phyloP scores from a whole-genome alignment of 2,888 invertebrate species.

The Acrocyrtus sp. region DNA sequence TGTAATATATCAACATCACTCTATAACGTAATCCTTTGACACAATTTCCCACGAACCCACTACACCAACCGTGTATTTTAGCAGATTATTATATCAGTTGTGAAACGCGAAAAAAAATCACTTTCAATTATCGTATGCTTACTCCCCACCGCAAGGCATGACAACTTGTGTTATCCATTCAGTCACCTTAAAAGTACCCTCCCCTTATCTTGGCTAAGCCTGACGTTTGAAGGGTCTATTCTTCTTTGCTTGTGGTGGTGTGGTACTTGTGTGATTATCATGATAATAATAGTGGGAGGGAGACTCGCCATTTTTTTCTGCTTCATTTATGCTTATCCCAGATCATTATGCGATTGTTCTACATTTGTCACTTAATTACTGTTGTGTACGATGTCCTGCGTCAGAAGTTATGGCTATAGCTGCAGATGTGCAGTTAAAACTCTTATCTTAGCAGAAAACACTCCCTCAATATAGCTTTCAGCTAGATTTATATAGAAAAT shows the following conservation, averaged over 20 bases:
- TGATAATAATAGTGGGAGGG: too few relatives aligned
- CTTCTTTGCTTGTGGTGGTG: constrained; percentile 20
- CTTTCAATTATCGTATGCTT: constrained; percentile 13
- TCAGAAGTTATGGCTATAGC: too few relatives aligned
- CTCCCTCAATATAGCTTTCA: too few relatives aligned
- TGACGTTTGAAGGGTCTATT: constrained; percentile 34
- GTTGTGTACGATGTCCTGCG: constrained; percentile 8
- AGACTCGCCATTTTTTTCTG: constrained; percentile 13
- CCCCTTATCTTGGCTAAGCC: too few relatives aligned
- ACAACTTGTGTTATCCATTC: too few relatives aligned
- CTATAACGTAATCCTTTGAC: constrained; percentile 54
- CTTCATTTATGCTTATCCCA: constrained; percentile 16
- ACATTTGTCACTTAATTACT: constrained; percentile 43
- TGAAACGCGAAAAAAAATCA: constrained; percentile 46
- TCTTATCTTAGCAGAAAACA: constrained; percentile 16
- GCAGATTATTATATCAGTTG: constrained; percentile 40
- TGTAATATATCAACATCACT: constrained; percentile 34
- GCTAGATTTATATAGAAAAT: too few relatives aligned
- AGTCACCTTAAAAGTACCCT: too few relatives aligned
- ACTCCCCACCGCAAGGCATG: constrained; percentile 17
- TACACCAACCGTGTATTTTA: constrained; percentile 21
- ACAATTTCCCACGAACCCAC: constrained; percentile 54
- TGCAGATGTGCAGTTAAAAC: neutral
- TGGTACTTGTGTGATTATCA: constrained; percentile 9
- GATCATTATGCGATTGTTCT: constrained; percentile 43